Base-by-base conservation (phyloP, 2,797 vertebrate species). In the Cuculus canorus region DNA sequence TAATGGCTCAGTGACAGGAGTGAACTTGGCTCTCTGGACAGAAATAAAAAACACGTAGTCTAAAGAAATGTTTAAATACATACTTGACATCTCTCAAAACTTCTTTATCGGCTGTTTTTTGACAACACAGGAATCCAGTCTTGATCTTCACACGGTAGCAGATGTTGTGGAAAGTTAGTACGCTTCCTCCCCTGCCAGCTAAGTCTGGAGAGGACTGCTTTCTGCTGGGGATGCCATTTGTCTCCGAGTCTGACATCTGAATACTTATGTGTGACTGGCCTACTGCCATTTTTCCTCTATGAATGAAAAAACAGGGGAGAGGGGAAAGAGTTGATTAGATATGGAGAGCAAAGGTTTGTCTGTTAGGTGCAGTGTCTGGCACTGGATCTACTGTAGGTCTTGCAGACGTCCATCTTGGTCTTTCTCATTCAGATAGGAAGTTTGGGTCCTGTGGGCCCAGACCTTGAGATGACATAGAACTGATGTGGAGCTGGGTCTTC, bases 81-180 rank as follows among this genome's bases (percentile, higher is more conserved):
- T 97, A 98, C 98, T 96, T 98, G 94, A 98, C 56, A 59, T 97
- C 87, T 35, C 48, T 97, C 37, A 98, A 48, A 88, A 98, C 96
- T 89, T 98, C 94, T 92, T 98, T 98, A 9, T 94, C 10, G 1
- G 70, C 9, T 10, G 41, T 85, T 96, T 98, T 98, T 73, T 4
- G 33, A 33, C 47, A 63, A 35, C 85, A 61, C 17, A 97, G 52
- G 63, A 96, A 88, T 7, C 98, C 98, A 48, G 68, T 96, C 86
- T 97, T 98, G 8, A 86, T 19, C 95, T 96, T 97, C 15, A 98
- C 97, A 5, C 7, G 92, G 75, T 98, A 98, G 97, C 71, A 95
- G 91, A 98, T 94, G 69, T 98, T 97, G 91, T 97, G 97, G 83
- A 98, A 98, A n/a, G 96, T 97, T 17, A 98, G 47, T 9, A 96